Evolutionary conservation across 2,888 invertebrate genomes (phyloP), one percentile per base, ranked within the genome.

Genomic region (Eudemis profundana): DNA sequence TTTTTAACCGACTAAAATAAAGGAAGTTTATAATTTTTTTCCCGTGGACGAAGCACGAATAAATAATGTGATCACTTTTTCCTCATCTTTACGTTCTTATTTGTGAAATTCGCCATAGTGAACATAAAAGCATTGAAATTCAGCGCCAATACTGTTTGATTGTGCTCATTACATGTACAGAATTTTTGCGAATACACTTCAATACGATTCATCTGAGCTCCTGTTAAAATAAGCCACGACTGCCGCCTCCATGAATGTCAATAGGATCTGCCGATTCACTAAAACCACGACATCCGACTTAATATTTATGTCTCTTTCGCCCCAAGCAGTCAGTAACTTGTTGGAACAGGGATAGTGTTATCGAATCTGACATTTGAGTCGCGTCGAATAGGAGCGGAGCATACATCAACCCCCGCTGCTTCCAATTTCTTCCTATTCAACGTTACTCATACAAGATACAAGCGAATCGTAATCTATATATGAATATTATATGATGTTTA

Each of bases 351-450:
- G 33, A 23, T 19, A 10, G 57, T 21, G 10, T 36, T 17, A 44
- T 29, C 7, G 17, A 56, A 56, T 29, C 42, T 17, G 42, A n/a
- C 29, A 27, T 44, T 29, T 5, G 33, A 23, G 14, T 23, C 12
- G 8, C 3, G n/a, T 42, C 19, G 36, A 64, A 50, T 70, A 73
- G 75, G 72, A 69, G 68, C 61, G 76, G 70, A 69, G 71, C 74
- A 74, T 75, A 73, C 73, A 79, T 73, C 61, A 61, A 56, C 69
- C 75, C 78, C 75, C 76, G 74, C 74, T 69, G 77, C 80, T 78
- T 81, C 78, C 82, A 85, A 86, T 86, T 85, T 85, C 74, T 76
- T 74, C 75, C 82, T 83, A 87, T 87, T 86, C 85, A 86, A 70
- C 72, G 73, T 73, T 77, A 72, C 64, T 68, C 69, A 66, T 69